Percentiles rank a stretch among this genome's conserved stretches.
phyloP scores from a whole-genome alignment of 1,140 invertebrate genomes.

The Drosophila saltans region DNA sequence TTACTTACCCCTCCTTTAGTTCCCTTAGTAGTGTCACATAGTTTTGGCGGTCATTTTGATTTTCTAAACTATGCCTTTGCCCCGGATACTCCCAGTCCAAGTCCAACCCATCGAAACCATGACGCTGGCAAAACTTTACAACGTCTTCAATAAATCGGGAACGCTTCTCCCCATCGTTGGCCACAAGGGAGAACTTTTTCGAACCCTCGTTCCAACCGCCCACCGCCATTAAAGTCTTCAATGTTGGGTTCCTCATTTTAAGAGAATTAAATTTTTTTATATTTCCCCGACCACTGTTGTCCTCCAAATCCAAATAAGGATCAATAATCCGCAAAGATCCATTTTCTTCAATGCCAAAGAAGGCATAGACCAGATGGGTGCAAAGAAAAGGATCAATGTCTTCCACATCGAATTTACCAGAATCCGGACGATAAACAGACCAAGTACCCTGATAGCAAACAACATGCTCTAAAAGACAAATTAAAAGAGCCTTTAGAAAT shows the following conservation, averaged over 20 bases:
- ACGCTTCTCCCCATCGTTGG: constrained; percentile 84
- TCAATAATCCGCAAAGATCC: constrained; percentile 86
- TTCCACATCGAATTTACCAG: constrained; percentile 87
- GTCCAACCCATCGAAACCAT: constrained; percentile 91
- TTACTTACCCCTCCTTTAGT: constrained; percentile 84
- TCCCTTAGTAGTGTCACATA: constrained; percentile 85
- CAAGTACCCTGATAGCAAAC: constrained; percentile 90
- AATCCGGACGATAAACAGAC: constrained; percentile 87
- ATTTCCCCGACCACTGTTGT: constrained; percentile 82
- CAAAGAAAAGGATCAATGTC: constrained; percentile 88
- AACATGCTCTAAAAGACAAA: constrained; percentile 83
- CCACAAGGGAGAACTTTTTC: constrained; percentile 86
- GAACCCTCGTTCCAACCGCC: constrained; percentile 92
- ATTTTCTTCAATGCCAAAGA: constrained; percentile 86
- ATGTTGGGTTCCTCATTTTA: constrained; percentile 86
- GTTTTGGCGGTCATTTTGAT: constrained; percentile 83
- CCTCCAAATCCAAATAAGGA: constrained; percentile 86
- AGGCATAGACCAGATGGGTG: constrained; percentile 90
- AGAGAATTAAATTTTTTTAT: constrained; percentile 85
- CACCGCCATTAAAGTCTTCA: constrained; percentile 89
- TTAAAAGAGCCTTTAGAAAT: neutral
- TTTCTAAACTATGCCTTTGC: constrained; percentile 85
- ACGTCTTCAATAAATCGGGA: constrained; percentile 86
- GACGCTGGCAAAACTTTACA: constrained; percentile 85
- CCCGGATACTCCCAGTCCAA: constrained; percentile 93